Conservation (phyloP, 2,888 invertebrate genomes). For the Acanthosoma haemorrhoidale region DNA sequence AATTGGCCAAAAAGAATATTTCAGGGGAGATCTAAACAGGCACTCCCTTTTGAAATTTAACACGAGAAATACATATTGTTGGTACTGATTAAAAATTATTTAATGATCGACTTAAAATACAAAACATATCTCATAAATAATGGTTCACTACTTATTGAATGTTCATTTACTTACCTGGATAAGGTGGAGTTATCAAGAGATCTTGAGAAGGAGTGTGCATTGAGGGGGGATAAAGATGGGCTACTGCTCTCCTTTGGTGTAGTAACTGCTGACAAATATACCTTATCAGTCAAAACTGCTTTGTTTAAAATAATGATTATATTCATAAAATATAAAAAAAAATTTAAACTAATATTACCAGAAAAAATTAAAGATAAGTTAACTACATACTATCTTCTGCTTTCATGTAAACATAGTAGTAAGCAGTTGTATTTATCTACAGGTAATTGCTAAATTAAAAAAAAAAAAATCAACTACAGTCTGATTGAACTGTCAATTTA, state of each 20-base stretch:
- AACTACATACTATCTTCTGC: not conserved
- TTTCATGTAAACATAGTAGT: not conserved
- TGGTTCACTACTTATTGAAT: too few relatives aligned
- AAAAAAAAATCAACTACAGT: not conserved
- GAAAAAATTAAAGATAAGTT: not conserved
- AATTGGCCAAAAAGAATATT: too few relatives aligned
- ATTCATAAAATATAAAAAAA: not conserved
- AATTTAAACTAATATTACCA: not conserved
- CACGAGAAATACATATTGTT: too few relatives aligned
- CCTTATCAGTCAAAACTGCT: slow-evolving; percentile 1
- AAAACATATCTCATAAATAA: too few relatives aligned
- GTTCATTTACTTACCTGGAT: slow-evolving; percentile 59
- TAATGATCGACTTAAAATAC: too few relatives aligned
- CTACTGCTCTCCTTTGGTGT: slow-evolving; percentile 74
- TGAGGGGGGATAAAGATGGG: slow-evolving; percentile 75
- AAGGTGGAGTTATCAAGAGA: slow-evolving; percentile 63
- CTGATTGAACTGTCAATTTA: not conserved
- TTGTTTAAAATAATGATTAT: not conserved
- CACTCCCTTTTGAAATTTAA: too few relatives aligned
- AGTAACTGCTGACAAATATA: slow-evolving; percentile 54
- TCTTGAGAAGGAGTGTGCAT: slow-evolving; percentile 68
- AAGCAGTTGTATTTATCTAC: not conserved
- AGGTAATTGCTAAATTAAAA: not conserved
- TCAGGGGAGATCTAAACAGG: too few relatives aligned
- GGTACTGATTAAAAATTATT: too few relatives aligned